These are phyloP conservation scores for Plectropomus leopardus DNA, from an alignment of 2,113 vertebrate genomes.

Conservation along the genomic window DNA sequence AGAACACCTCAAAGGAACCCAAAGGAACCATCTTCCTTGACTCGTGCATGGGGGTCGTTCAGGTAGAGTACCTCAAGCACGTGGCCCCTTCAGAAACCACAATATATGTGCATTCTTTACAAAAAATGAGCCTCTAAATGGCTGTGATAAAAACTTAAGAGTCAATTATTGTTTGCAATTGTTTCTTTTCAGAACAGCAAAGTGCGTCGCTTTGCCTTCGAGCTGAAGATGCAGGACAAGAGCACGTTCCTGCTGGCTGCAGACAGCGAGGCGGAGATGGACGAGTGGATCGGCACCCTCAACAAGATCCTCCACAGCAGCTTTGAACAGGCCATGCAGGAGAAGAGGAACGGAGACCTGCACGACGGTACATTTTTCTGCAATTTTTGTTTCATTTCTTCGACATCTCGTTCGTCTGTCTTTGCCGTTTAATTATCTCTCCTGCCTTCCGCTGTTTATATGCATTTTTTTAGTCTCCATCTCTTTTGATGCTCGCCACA, in stretches of 20 bases:
- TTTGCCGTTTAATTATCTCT: slow-evolving; percentile 7
- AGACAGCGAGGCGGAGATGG: slow-evolving; percentile 96
- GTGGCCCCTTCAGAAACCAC: background rate
- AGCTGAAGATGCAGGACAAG: slow-evolving; percentile 99
- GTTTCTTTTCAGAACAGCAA: slow-evolving; percentile 90
- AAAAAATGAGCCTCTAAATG: background rate
- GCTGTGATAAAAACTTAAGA: background rate
- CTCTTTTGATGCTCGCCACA: background rate
- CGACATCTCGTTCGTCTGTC: background rate
- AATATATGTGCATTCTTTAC: background rate
- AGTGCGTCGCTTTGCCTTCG: slow-evolving; percentile 96
- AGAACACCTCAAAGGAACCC: slow-evolving; percentile 98
- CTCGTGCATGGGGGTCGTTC: slow-evolving; percentile 98
- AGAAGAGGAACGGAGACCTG: slow-evolving; percentile 94
- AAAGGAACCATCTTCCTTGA: slow-evolving; percentile 99
- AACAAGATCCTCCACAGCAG: slow-evolving; percentile 98
- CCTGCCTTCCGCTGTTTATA: background rate
- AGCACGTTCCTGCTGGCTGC: slow-evolving; percentile 96
- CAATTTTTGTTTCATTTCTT: background rate
- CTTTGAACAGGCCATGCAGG: slow-evolving; percentile 96
- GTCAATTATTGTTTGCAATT: too few species aligned
- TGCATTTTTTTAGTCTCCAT: slow-evolving; percentile 7
- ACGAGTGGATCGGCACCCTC: slow-evolving; percentile 94
- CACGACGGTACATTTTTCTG: slow-evolving; percentile 87
- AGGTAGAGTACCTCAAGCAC: slow-evolving; percentile 84